Base-by-base conservation (phyloP, 2,888 invertebrate genomes). In the Lycaena phlaeas region DNA sequence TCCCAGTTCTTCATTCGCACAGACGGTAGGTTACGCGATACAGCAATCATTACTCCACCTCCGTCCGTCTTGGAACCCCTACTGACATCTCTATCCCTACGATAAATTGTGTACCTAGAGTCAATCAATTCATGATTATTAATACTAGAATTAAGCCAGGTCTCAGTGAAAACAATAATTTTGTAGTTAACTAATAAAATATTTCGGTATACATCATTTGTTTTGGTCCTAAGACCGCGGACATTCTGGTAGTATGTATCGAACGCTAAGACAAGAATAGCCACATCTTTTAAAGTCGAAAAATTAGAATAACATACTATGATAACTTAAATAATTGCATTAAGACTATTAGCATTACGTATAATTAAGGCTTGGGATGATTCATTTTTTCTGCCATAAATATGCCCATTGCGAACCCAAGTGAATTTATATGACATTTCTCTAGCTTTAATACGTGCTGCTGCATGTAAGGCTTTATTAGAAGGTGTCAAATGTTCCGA, bases 161-260 rank as follows among this genome's bases (percentile, higher is more conserved):
- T 49, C 30, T 49, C 46, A 1, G 46, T 42, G 1, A 49, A 28
- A 18, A 46, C 14, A 12, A 49, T 44, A 7, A 46, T 38, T 14
- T 47, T 40, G 26, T 41, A 43, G 6, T 6, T 26, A 31, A 45
- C 12, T 1, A 26, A 18, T n/a, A 45, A 12, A 6, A 43, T 37
- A 11, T 45, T 43, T 22, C 38, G 29, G 26, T 36, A 40, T 6
- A 48, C 9, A 3, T 36, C 45, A n/a, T 43, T 31, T 6, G 36
- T 10, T 38, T 43, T 48, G 6, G 43, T 48, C 27, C 45, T 22
- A 1, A 43, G 15, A 2, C 44, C 44, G 9, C 41, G 12, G 10
- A 38, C 28, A 22, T 47, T 44, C 34, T 45, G 45, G 15, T 46
- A 43, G 18, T 42, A 42, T 17, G 38, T 18, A 5, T 18, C 18